These are phyloP conservation scores for Vidua chalybeata DNA, from an alignment of 2,113 vertebrate species.

Conservation along the genomic window DNA sequence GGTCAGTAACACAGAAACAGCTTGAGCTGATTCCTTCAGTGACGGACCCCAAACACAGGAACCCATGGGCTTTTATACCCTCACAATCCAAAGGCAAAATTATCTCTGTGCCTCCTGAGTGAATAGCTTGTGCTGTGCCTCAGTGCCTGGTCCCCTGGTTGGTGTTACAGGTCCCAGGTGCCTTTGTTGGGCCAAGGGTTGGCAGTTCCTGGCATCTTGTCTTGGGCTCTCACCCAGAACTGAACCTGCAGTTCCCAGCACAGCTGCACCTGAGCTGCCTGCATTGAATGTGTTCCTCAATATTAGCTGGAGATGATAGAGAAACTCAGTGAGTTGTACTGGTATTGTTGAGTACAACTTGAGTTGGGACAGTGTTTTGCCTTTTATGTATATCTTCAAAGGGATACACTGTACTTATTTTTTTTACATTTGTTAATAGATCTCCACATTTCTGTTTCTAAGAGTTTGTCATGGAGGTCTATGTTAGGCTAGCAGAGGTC, in stretches of 20 bases:
- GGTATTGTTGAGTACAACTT: background rate
- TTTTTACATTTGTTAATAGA: background rate
- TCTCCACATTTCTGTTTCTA: background rate
- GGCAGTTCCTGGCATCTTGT: background rate
- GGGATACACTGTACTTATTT: background rate
- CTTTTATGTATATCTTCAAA: background rate
- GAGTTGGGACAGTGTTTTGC: background rate
- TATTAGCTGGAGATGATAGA: background rate
- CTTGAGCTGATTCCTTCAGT: fast-evolving
- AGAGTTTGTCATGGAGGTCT: background rate
- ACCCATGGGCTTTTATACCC: background rate
- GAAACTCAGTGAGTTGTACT: background rate
- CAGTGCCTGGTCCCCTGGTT: background rate
- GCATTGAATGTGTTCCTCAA: background rate
- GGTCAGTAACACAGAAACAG: background rate
- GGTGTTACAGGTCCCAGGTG: background rate
- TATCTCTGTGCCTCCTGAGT: fast-evolving
- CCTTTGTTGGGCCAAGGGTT: background rate
- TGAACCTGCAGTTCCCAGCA: background rate
- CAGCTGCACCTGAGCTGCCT: background rate
- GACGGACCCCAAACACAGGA: background rate
- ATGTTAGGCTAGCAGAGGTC: background rate
- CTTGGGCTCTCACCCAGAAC: background rate
- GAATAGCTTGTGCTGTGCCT: background rate
- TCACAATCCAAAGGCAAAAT: background rate